Base-by-base conservation (phyloP, 2,888 invertebrate genomes). In the Metopia argyrocephala region DNA sequence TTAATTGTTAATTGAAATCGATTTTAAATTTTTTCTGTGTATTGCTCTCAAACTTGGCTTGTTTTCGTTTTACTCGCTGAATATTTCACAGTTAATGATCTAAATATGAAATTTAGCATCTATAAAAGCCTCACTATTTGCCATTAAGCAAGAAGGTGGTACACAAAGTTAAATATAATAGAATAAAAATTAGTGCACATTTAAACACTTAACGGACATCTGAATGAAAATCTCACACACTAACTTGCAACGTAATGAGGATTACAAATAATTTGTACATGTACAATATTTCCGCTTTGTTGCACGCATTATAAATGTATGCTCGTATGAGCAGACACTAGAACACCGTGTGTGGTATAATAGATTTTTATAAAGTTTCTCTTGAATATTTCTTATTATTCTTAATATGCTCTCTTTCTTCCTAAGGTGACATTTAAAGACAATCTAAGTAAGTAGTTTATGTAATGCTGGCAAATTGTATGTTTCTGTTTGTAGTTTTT, bases 211-310 rank as follows among this genome's bases (percentile, higher is more conserved):
- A 56, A n/a, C n/a, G n/a, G 9, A 21, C 48, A 66, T 57, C 73
- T 54, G 50, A 64, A 68, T 46, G 62, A 64, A 12, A 38, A 38
- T 56, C 9, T 23, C 74, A 61, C 65, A 68, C 69, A 59, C 6
- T 62, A 31, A 23, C 12, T 27, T 45, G 21, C 64, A 57, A 70
- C 28, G 28, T 59, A 48, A 46, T 27, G 61, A 70, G 65, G 74
- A 74, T 76, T 81, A 61, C 65, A 75, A 78, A 70, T 56, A 78
- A 81, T 78, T 81, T 78, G 54, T 70, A 81, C 81, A 75, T 81
- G 61, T n/a, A n/a, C n/a, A n/a, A n/a, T 75, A 78, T 81, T 81
- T 81, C 74, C 81, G 78, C 23, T 66, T 61, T 69, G 74, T 48
- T 61, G 69, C 52, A 62, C 68, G 70, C 54, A 61, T 54, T 62